Conservation (phyloP, 2,888 invertebrate genomes). For the Pharmacophagus antenor region DNA sequence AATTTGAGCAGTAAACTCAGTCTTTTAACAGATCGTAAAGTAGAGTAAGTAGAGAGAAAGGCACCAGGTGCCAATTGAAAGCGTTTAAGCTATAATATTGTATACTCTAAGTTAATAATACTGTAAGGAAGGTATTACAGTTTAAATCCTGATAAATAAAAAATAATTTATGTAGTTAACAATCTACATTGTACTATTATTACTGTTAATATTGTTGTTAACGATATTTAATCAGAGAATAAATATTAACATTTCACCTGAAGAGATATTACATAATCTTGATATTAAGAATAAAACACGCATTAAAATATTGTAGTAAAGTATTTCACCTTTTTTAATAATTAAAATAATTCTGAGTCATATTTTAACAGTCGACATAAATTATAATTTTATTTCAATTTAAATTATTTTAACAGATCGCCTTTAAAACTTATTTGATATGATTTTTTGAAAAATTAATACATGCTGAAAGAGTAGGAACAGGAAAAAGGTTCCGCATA, state of each 20-base stretch:
- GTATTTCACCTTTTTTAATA: no score
- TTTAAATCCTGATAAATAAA: no score
- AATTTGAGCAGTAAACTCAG: constrained; percentile 80
- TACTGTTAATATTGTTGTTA: no score
- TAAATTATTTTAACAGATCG: background rate
- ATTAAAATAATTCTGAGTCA: background rate
- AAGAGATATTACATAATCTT: no score
- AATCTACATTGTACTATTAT: no score
- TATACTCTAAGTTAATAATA: background rate
- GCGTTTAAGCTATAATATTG: constrained; percentile 22
- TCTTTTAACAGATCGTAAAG: constrained; percentile 82
- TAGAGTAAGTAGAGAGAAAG: constrained; percentile 52
- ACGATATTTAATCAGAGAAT: no score
- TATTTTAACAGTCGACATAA: background rate
- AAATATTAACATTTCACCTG: no score
- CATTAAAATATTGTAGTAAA: no score
- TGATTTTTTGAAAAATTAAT: background rate
- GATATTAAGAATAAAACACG: no score
- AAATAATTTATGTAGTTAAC: no score
- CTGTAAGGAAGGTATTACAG: background rate
- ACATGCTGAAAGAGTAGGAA: no score
- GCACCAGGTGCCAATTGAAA: constrained; percentile 65
- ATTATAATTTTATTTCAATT: background rate
- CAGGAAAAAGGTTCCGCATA: background rate
- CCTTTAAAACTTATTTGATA: background rate